Base-by-base conservation (phyloP, 2,113 vertebrate species). In the Pollimyrus isidori region DNA sequence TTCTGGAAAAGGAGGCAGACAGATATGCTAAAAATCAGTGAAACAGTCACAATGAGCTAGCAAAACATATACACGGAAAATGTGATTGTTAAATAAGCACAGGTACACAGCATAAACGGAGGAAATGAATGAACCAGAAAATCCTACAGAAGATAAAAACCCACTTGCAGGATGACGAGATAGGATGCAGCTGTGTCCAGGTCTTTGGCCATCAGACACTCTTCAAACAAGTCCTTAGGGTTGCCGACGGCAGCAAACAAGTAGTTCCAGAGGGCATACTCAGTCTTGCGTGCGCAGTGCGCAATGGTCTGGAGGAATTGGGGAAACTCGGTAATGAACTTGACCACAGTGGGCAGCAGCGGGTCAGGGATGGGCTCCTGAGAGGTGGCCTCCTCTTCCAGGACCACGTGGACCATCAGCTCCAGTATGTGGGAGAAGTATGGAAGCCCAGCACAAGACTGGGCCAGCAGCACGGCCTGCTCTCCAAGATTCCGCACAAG, bases 221-320 rank as follows among this genome's bases (percentile, higher is more conserved):
- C 98, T 93, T 99, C 98, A 92, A 99, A 99, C 91, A 99, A 97
- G 92, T 99, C 97, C 94, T 99, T 99, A 0, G 98, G 98, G 93
- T 99, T 99, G 89, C 98, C 98, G 91, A 99, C 98, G 35, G 98
- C 98, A 88, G 98, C 98, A 93, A 99, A 99, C 93, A 99, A 96
- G 92, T 99, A 99, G 95, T 99, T 99, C 98, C 98, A 99, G 92
- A 99, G 96, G 87, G 98, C 98, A 88, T 98, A 99, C 91, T 99
- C 98, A 0, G 98, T 99, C 94, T 99, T 99, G 89, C 98, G 95
- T 91, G 98, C 98, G 92, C 98, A 99, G 93, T 99, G 98, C 73
- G 99, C 98, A 87, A 99, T 98, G 89, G 98, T 99, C 94, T 98
- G 98, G 90, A 99, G 97, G 94, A 99, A 99, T 17, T 98, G 97